Evolutionary conservation across 2,888 invertebrate species (phyloP), one percentile per base, ranked within the genome.

Genomic region (Cataglyphis cursor): DNA sequence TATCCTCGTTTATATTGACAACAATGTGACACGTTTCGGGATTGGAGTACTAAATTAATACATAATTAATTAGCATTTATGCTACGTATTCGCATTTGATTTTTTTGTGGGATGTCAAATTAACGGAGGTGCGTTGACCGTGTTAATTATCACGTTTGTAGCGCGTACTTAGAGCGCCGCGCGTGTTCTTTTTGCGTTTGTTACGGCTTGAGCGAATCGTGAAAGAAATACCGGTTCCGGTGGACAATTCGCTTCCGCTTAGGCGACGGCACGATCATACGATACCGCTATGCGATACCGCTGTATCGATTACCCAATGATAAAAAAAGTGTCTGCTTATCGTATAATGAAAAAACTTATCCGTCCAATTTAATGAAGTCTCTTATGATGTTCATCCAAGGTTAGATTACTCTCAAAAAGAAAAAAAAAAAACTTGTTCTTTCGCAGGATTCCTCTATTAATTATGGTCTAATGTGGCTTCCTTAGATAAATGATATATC

Each of bases 171-270:
- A n/a, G n/a, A 61, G 41, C 61, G n/a, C 18, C 54, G 2, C 54
- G 24, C n/a, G 9, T 31, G 35, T 68, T 48, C 18, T 82, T 64
- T 80, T 82, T 68, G 62, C 68, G 70, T 70, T 54, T 70, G 54
- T 57, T 64, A 81, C 31, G 72, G 75, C 59, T 73, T 61, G 82
- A 88, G 73, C 82, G 87, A 72, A 80, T 90, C 88, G 90, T 86
- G 91, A 91, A 90, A 91, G 91, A 91, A 85, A 80, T 81, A 75
- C 81, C 87, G 87, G 92, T 92, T 92, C 92, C 92, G 92, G 92
- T 90, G 82, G 91, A 86, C 88, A 89, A 85, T 82, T 81, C 85
- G 89, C 86, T 92, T 92, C 92, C 92, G 90, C 91, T 90, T 86
- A 81, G 70, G 87, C 85, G 84, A 51, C 85, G 31, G 21, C 74